Conservation (phyloP, 2,797 vertebrate genomes). For the Sebastes jordani region DNA sequence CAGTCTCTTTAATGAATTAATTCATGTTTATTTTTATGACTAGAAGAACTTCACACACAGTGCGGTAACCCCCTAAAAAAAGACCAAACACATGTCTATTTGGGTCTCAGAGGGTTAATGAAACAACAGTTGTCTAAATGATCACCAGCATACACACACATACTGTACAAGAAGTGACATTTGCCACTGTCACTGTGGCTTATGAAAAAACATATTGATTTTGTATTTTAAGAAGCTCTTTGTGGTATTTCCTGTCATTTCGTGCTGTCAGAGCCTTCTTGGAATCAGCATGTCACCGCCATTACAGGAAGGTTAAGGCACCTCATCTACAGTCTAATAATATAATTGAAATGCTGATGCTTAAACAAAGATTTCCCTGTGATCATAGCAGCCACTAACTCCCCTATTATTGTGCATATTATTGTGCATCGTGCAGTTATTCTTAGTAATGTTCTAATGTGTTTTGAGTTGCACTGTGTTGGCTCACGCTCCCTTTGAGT, state of each 20-base stretch:
- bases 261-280: background rate
- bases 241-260: background rate
- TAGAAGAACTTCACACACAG: too few relatives aligned
- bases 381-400: background rate
- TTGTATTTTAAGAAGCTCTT: background rate
- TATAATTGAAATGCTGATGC: background rate
- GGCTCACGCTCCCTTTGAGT: slow-evolving; percentile 53
- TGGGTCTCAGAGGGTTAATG: background rate
- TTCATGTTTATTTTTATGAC: too few relatives aligned
- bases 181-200: background rate
- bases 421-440: background rate
- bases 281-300: background rate
- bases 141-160: background rate
- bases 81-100: too few relatives aligned
- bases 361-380: background rate
- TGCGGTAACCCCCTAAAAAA: too few relatives aligned
- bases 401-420: background rate
- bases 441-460: slow-evolving; percentile 1
- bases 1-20: too few relatives aligned
- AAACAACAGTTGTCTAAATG: background rate
- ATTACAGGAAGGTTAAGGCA: background rate
- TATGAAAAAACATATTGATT: background rate
- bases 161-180: background rate
- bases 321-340: background rate
- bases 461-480: slow-evolving; percentile 14